Base-by-base conservation (phyloP, 2,113 vertebrate genomes). In the Thinocorus orbignyianus region DNA sequence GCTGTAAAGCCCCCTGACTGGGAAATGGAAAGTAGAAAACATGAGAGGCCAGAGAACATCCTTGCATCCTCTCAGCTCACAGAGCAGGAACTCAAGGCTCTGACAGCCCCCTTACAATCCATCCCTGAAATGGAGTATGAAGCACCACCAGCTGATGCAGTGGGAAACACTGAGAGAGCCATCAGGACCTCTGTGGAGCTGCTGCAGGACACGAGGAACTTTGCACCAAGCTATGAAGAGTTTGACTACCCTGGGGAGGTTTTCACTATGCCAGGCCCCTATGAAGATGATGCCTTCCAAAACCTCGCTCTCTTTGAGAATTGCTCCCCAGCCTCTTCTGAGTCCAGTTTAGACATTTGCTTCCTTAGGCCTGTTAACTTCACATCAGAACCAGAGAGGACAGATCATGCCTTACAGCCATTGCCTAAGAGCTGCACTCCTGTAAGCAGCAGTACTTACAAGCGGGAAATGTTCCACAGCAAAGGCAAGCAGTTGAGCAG, bases 401-500 rank as follows among this genome's bases (percentile, higher is more conserved):
- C 98, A 25, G 98, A 98, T 33, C 98, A 97, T 88, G 98, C 98
- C 64, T 92, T 98, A 52, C 98, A 98, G 92, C 98, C 96, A 0
- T 46, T 98, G 73, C 95, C 98, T 66, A 98, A 98, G 88, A 98
- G 98, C 73, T 98, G 98, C 44, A 98, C 98, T 42, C 98, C 98
- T 0, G 97, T 98, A 2, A 95, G 98, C 95, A 98, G 98, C 97
- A 97, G 98, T 64, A 98, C 97, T 20, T 98, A 98, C 96, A 98
- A 98, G 91, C 97, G 98, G 8, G 98, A 98, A 94, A 98, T 96
- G 78, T 97, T 97, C 39, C 99, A 99, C 96, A 98, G 98, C 83
- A 99, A 99, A 91, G 98, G 99, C 98, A 99, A 99, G 98, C 99
- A 99, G 31, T 98, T 99, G 93, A 99, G 99, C 81, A 98, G 99